Base-by-base conservation (phyloP, 2,888 invertebrate species). In the Cataglyphis altisquamis region DNA sequence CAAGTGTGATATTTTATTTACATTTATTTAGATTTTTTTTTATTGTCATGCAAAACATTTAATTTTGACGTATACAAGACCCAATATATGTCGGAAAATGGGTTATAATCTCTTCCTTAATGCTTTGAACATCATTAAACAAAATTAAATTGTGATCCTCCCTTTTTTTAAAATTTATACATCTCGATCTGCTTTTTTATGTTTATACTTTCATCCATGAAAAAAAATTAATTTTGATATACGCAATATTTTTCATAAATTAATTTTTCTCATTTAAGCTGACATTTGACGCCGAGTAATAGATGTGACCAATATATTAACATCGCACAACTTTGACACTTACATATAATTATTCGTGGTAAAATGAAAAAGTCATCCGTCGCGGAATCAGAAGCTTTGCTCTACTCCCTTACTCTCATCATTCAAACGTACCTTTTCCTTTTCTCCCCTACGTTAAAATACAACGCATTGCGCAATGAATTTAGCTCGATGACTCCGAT, bases 381-480 rank as follows among this genome's bases (percentile, higher is more conserved):
- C 62, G n/a, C 62, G 41, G 36, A 55, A 57, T 25, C 25, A 57
- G 10, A 29, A 12, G 48, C 6, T 18, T 48, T 9, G 60, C n/a
- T 39, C 25, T 8, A 73, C 45, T 62, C 62, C 41, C 15, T 73
- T 29, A 29, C 41, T 62, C 18, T 29, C 25, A 41, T 18, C 3
- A 10, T 32, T 63, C n/a, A 32, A 41, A 32, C 15, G 60, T 15
- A 57, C 25, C 8, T 12, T 5, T 29, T 45, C n/a, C 41, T 62
- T 9, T n/a, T 41, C 25, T 18, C 12, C 25, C 25, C 12, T 8
- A 12, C 3, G 25, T 15, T 48, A 45, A 60, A 60, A 60, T 72
- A 80, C 36, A 72, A 60, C 32, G 60, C 45, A 45, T 60, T 80
- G 72, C 72, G 72, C 72, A 62, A 80, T 72, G 78, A 72, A 70